Conservation (phyloP, 2,113 vertebrate species). For the Channa maculata region DNA sequence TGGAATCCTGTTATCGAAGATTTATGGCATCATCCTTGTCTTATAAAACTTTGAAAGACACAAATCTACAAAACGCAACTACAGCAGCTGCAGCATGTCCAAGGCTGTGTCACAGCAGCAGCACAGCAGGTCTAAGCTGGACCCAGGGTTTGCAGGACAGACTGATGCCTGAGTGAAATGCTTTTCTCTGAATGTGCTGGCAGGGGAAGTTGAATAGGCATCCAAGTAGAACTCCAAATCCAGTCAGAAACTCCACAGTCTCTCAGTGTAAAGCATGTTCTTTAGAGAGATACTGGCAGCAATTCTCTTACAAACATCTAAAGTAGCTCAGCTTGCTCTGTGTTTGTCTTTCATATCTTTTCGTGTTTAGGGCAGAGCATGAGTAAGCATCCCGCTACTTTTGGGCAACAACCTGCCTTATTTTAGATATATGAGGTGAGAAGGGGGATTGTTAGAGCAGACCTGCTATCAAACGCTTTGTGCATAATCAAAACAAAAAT, state of each 20-base stretch:
- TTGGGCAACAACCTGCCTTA: constrained; percentile 28
- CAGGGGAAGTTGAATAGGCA: constrained; percentile 24
- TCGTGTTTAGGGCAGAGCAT: constrained; percentile 29
- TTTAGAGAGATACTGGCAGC: constrained; percentile 37
- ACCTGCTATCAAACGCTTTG: constrained; percentile 4
- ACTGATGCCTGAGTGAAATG: constrained; percentile 42
- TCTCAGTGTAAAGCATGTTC: constrained; percentile 48
- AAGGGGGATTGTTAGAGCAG: not conserved
- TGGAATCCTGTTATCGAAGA: constrained; percentile 4
- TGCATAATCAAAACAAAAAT: constrained; percentile 18
- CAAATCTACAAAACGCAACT: not conserved
- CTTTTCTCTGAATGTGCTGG: constrained; percentile 46
- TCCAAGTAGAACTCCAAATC: constrained; percentile 58
- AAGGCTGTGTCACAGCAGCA: constrained; percentile 14
- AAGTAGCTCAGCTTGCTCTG: constrained; percentile 37
- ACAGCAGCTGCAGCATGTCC: not conserved
- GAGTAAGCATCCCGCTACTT: constrained; percentile 27
- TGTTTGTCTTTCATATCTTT: constrained; percentile 58
- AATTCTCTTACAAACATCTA: constrained; percentile 32
- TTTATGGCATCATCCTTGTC: not conserved
- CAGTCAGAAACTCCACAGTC: constrained; percentile 50
- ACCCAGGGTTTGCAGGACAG: constrained; percentile 17
- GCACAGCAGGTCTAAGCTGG: constrained; percentile 36
- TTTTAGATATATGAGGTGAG: constrained; percentile 25
- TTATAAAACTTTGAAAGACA: constrained; percentile 16